Evolutionary conservation across 2,888 invertebrate species (phyloP).

Genomic region (Thereva nobilitata): DNA sequence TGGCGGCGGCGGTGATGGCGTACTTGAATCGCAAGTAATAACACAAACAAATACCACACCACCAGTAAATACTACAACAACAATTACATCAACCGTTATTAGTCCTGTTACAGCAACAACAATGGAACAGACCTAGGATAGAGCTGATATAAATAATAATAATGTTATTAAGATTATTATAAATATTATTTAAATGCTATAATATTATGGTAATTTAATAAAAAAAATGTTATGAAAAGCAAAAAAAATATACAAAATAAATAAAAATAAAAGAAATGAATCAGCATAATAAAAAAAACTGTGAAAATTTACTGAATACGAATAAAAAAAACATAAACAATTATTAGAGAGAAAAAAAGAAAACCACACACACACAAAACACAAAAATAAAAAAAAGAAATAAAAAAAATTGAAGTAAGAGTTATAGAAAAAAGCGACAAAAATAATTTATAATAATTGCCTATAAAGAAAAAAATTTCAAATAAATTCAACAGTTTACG

Average conservation of each 20-base stretch:
- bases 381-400: conserved; percentile 16
- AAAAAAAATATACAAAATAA: conserved; percentile 21
- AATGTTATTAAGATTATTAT: conserved; percentile 42
- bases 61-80: conserved; percentile 43
- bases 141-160: conserved; percentile 43
- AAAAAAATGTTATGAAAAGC: conserved; percentile 29
- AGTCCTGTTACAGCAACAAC: conserved; percentile 40
- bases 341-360: conserved; percentile 18
- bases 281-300: conserved; percentile 1
- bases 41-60: conserved; percentile 50
- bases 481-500: neutral
- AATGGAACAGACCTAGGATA: conserved; percentile 43
- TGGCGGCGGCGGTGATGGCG: conserved; percentile 21
- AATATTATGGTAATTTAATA: conserved; percentile 39
- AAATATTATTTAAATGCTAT: conserved; percentile 41
- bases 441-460: conserved; percentile 2
- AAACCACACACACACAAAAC: neutral
- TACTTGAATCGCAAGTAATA: conserved; percentile 41
- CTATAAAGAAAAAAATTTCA: neutral
- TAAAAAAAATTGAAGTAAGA: neutral
- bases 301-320: neutral
- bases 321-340: conserved; percentile 37
- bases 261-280: conserved; percentile 20
- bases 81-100: conserved; percentile 43
- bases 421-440: neutral